Base-by-base conservation (phyloP, 2,888 invertebrate genomes). In the Athalia cordata region DNA sequence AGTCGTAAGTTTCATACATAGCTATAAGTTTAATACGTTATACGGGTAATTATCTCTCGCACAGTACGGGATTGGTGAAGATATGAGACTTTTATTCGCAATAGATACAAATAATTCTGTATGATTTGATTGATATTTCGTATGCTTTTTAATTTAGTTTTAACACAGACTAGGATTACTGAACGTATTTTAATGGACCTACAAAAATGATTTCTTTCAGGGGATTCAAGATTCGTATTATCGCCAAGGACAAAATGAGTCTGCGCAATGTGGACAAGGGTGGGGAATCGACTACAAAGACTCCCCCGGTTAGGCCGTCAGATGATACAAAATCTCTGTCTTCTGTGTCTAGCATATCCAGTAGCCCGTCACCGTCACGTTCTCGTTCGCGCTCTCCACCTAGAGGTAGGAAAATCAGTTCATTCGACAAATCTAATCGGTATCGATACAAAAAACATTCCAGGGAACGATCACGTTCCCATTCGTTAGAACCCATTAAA, bases 331-430 rank as follows among this genome's bases (percentile, higher is more conserved):
- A 91, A 75, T 92, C 92, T 0, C 83, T 92, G 47, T 92, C 92
- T 5, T 92, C 92, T 15, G 87, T 92, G n/a, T 92, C 92, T 3
- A 92, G 91, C 79, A 90, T 92, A 79, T 92, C 92, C 0, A 91
- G 91, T 79, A 91, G 91, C 77, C 89, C 90, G 3, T 88, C 90
- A 0, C 88, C 89, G 11, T 85, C 88, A 4, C 87, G 89, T 13
- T 89, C 89, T 4, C 85, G 87, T 79, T 89, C 89, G 47, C 87
- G 88, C 55, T 89, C 90, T 43, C 82, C 81, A 0, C 79, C 80
- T 49, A 72, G 64, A 55, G 70, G 81, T 59, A 67, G 66, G 49
- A 66, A 77, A 61, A 11, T 47, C n/a, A 67, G 70, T 89, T 45
- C 89, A 88, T 11, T 88, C 89, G 11, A 91, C 90, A 13, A 89